These are phyloP conservation scores for Pluvialis apricaria DNA, from an alignment of 2,113 vertebrate genomes.

Conservation along the genomic window DNA sequence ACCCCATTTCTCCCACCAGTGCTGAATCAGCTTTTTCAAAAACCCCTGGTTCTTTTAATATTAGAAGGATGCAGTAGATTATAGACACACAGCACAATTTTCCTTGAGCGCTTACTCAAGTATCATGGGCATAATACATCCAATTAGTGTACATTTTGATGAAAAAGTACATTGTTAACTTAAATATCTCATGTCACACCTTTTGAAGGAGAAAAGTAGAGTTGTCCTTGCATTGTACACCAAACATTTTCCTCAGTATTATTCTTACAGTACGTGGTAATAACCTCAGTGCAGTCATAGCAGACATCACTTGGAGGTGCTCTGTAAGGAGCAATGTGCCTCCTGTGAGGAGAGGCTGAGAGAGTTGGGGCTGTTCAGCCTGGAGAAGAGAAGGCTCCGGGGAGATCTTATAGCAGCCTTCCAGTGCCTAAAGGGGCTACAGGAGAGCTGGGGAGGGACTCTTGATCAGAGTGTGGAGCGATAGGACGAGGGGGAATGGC, in stretches of 20 bases:
- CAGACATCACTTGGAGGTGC: neutral
- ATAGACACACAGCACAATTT: neutral
- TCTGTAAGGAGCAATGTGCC: neutral
- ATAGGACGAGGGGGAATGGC: neutral
- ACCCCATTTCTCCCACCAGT: neutral
- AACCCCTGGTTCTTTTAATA: neutral
- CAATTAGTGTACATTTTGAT: neutral
- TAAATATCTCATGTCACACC: neutral
- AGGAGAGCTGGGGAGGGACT: neutral
- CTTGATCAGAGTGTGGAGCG: neutral
- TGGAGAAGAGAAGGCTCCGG: neutral
- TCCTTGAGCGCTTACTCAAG: neutral
- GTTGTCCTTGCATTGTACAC: neutral
- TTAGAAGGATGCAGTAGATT: neutral
- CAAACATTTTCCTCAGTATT: neutral
- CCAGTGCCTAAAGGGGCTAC: neutral
- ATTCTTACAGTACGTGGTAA: neutral
- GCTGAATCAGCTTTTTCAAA: neutral
- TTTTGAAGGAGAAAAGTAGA: neutral
- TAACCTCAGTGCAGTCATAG: neutral
- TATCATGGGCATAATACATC: neutral
- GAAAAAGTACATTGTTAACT: neutral
- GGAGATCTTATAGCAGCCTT: neutral
- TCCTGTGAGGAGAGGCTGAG: neutral
- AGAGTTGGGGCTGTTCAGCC: neutral